Conservation (phyloP, 37 sponge, comb jelly and placozoan species). For the Beroe forskalii region DNA sequence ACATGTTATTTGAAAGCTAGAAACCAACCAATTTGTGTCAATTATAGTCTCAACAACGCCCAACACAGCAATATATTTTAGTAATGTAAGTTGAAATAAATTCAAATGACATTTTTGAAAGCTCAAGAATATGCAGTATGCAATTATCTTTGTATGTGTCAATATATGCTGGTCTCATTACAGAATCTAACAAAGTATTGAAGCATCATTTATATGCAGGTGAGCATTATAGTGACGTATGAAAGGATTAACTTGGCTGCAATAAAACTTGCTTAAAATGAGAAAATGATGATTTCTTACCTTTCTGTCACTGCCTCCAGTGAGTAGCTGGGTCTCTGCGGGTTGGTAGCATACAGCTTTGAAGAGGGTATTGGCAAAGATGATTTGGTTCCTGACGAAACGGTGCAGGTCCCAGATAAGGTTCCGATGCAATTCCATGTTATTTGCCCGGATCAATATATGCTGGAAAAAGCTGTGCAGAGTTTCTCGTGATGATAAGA, state of each 20-base stretch:
- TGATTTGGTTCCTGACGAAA: conserved; percentile 78
- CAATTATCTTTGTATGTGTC: no score
- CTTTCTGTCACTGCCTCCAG: conserved; percentile 95
- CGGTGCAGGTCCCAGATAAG: conserved; percentile 97
- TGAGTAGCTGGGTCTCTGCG: conserved; percentile 91
- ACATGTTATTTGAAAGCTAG: no score
- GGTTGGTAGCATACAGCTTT: conserved; percentile 90
- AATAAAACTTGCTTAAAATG: neutral
- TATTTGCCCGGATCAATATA: conserved; percentile 66
- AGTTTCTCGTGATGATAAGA: neutral
- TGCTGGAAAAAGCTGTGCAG: neutral
- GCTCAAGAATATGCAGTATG: no score
- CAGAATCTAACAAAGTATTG: no score
- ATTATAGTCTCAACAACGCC: no score
- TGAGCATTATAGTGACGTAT: neutral
- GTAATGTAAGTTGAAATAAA: no score
- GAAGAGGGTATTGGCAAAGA: conserved; percentile 98
- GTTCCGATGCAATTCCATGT: conserved; percentile 87
- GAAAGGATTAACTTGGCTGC: neutral
- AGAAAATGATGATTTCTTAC: no score
- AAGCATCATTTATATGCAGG: no score
- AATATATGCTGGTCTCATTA: no score
- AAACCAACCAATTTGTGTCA: no score
- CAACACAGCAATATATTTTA: no score
- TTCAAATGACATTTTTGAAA: no score